Evolutionary conservation across 2,888 invertebrate species (phyloP).

Genomic region (Gymnosoma rotundatum): DNA sequence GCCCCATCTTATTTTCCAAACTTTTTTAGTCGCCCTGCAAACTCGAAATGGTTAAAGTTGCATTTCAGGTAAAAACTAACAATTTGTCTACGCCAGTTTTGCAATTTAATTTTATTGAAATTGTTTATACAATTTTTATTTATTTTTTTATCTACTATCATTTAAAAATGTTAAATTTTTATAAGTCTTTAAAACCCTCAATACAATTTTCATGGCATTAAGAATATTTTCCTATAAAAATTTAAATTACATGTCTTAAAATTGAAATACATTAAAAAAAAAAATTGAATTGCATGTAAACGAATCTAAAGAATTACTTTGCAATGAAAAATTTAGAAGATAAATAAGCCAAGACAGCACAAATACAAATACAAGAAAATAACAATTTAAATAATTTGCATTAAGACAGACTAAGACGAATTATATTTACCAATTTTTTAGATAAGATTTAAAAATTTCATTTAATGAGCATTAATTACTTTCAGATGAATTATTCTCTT

Average conservation of each 20-base stretch:
- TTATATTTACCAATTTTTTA: neutral
- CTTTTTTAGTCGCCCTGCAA: too few species aligned
- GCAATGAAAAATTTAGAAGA: constrained; percentile 42
- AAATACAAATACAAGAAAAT: neutral
- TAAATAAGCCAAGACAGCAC: constrained; percentile 50
- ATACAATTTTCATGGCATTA: neutral
- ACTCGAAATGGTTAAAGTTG: too few species aligned
- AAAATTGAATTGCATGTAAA: constrained; percentile 28
- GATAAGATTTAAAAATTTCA: too few species aligned
- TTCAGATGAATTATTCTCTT: neutral
- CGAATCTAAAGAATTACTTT: constrained; percentile 35
- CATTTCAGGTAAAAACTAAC: too few species aligned
- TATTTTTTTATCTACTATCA: neutral
- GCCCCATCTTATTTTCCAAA: too few species aligned
- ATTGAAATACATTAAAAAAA: constrained; percentile 44
- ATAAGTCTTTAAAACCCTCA: neutral
- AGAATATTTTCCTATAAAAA: constrained; percentile 40
- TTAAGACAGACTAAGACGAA: neutral
- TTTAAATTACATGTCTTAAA: constrained; percentile 44
- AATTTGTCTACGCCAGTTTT: too few species aligned
- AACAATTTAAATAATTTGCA: neutral
- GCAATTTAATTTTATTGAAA: too few species aligned
- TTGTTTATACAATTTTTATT: too few species aligned
- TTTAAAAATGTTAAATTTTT: neutral
- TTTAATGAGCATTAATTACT: neutral